Base-by-base conservation (phyloP, 2,888 invertebrate genomes). In the Matsumyia berberina region DNA sequence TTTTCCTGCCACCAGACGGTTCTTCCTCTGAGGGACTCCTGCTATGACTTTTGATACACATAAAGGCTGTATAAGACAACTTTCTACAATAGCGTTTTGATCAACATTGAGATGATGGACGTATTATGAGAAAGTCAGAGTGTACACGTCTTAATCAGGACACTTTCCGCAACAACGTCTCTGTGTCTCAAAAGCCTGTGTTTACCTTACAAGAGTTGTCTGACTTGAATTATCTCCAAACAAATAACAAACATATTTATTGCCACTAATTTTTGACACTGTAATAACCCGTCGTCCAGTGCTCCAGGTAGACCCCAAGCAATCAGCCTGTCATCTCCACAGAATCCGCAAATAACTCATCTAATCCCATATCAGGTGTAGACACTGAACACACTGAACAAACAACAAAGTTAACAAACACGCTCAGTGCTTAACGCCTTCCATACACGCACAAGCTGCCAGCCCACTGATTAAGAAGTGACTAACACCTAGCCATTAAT, bases 221-320 rank as follows among this genome's bases (percentile, higher is more conserved):
- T 24, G 15, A 33, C 35, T 11, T 55, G 17, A 15, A 55, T 33
- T 7, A 17, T 17, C 31, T 33, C 15, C 33, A 55, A 19, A 5
- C 37, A 57, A 57, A 57, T 15, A n/a, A 24, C n/a, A 49, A 37
- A 37, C n/a, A 37, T 35, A 57, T 57, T 57, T 57, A 57, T 57
- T n/a, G 37, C 37, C 57, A 57, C 37, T 37, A 57, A 3, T 19
- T 19, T 57, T 57, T 37, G 24, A 39, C 37, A 57, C 37, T n/a
- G 1, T 11, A 11, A 57, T 19, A 17, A 37, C 19, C 33, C 15
- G 1, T 4, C 37, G 7, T 39, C 5, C 5, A 39, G 8, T 46
- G 1, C 17, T 9, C n/a, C 2, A 9, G 9, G 3, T 19, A 44
- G 17, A 44, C 44, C 8, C 8, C 6, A 44, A 44, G 15, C 12